A percentile compares a stretch with the other conserved stretches of the same genome.
Evolutionary conservation across 2,797 vertebrate genomes (phyloP).

Genomic region (Tokudaia tokunoshimensis): DNA sequence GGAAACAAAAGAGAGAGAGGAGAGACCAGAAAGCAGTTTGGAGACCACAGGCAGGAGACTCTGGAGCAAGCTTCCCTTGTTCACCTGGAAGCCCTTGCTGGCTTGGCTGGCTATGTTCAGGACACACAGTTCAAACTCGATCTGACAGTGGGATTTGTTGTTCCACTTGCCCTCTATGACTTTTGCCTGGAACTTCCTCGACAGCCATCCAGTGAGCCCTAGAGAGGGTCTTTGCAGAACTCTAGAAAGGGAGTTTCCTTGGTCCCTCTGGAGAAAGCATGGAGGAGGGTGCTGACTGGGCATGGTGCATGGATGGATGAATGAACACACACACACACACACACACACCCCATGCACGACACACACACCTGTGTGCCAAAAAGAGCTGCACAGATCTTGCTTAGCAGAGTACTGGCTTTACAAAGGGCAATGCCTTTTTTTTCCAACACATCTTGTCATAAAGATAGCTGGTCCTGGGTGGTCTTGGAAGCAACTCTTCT

Average conservation of each 20-base stretch:
- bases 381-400: neutral
- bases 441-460: neutral
- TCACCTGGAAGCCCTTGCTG: neutral
- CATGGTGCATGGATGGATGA: neutral
- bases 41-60: neutral
- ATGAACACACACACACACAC: neutral
- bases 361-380: neutral
- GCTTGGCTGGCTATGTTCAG: neutral
- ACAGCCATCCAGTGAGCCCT: accelerated
- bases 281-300: neutral
- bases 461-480: neutral
- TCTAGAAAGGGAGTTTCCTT: constrained; percentile 71
- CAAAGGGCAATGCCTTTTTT: neutral
- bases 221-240: neutral
- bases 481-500: neutral
- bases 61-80: constrained; percentile 38
- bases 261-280: neutral
- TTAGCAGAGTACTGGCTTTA: neutral
- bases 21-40: neutral
- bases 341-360: neutral
- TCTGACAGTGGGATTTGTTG: accelerated
- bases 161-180: neutral
- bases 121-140: neutral
- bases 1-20: constrained; percentile 67
- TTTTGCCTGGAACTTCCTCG: neutral